Evolutionary conservation across 2,113 vertebrate genomes (phyloP).

Genomic region (Nerophis lumbriciformis): DNA sequence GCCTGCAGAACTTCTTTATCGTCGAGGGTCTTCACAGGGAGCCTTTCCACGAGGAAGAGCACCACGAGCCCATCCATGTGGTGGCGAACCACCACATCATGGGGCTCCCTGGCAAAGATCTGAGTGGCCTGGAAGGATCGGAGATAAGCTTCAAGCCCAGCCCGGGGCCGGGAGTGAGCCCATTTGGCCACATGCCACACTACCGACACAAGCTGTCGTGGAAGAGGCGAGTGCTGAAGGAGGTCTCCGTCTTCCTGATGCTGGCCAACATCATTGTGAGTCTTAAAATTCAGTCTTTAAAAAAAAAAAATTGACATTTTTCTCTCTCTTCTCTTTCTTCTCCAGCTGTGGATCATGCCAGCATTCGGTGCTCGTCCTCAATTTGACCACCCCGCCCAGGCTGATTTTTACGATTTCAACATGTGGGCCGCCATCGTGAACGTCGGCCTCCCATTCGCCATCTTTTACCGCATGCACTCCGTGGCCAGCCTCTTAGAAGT

Average conservation of each 20-base stretch:
- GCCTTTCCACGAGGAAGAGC: conserved; percentile 63
- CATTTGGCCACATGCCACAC: not conserved
- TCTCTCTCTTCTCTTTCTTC: not conserved
- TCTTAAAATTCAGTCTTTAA: conserved; percentile 28
- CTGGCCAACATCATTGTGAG: conserved; percentile 88
- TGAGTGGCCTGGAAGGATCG: conserved; percentile 7
- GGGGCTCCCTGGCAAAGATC: conserved; percentile 33
- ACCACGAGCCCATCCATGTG: conserved; percentile 4
- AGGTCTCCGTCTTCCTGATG: conserved; percentile 84
- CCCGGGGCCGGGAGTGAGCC: not conserved
- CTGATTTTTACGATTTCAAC: conserved; percentile 75
- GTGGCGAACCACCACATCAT: conserved; percentile 73
- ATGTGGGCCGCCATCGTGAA: conserved; percentile 89
- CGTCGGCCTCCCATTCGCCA: conserved; percentile 89
- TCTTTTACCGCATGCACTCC: conserved; percentile 97
- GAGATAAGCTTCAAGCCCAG: conserved; percentile 19
- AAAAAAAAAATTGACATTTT: not conserved
- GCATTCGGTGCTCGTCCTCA: conserved; percentile 92
- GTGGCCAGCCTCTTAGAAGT: conserved; percentile 93
- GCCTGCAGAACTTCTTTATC: conserved; percentile 89
- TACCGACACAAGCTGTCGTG: conserved; percentile 61
- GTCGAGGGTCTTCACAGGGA: conserved; percentile 88
- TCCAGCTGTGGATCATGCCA: conserved; percentile 94
- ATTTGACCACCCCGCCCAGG: conserved; percentile 81
- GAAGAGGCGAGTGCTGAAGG: conserved; percentile 82